Evolutionary conservation across 2,113 vertebrate genomes (phyloP).

Genomic region (Chlamydotis undulata): DNA sequence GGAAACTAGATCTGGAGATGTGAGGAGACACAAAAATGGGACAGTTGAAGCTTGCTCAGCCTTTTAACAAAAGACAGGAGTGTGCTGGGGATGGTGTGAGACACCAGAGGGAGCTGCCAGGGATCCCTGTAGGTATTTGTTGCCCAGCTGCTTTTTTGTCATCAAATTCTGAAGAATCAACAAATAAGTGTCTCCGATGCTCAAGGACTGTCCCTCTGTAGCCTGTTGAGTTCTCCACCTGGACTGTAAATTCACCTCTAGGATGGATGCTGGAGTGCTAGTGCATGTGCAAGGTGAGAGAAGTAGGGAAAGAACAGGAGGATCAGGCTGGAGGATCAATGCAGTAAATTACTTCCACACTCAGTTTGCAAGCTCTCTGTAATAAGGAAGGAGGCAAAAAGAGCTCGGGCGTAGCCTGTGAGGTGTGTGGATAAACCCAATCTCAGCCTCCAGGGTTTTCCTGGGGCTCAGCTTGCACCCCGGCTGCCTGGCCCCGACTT

Average conservation of each 20-base stretch:
- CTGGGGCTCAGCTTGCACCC: neutral
- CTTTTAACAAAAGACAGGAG: neutral
- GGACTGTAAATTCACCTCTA: neutral
- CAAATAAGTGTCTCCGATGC: neutral
- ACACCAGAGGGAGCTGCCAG: neutral
- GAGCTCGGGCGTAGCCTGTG: neutral
- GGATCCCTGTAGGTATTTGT: neutral
- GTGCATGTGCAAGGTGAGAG: neutral
- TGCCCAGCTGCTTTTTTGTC: neutral
- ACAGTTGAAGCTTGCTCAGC: neutral
- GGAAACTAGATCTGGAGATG: neutral
- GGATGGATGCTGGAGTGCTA: neutral
- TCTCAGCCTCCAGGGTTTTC: neutral
- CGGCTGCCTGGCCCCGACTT: accelerated
- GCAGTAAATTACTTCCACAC: neutral
- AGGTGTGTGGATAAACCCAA: neutral
- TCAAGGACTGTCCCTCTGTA: neutral
- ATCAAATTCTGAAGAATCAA: neutral
- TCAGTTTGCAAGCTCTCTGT: neutral
- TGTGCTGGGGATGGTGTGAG: neutral
- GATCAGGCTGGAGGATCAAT: neutral
- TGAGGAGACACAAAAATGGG: neutral
- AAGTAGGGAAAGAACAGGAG: neutral
- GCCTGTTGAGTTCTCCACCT: neutral
- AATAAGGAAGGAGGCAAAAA: neutral